A percentile compares a stretch with the other conserved stretches of the same genome.
phyloP scores from a whole-genome alignment of 2,113 vertebrate genomes.

The crab-eating macaque (Macaca fascicularis) region T2T-MFA8v1.1 NC_088393.1:43057001-43057500 shows the following conservation, averaged over 20 bases:
- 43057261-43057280: background rate
- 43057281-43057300: background rate
- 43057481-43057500: no score
- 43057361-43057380: no score
- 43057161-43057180: background rate
- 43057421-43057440: no score
- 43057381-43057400: no score
- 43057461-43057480: no score
- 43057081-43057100: background rate
- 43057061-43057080: conserved; percentile 47
- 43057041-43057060: conserved; percentile 68
- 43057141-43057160: background rate
- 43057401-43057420: no score
- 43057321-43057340: no score
- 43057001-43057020: conserved; percentile 80
- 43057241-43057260: background rate
- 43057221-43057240: background rate
- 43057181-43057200: background rate
- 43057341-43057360: no score
- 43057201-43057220: background rate
- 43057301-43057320: background rate
- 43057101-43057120: conserved; percentile 20
- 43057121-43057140: conserved; percentile 26
- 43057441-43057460: no score
- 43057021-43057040: conserved; percentile 58